Conservation (phyloP, 2,797 vertebrate species). For the Apogon hyalosoma region DNA sequence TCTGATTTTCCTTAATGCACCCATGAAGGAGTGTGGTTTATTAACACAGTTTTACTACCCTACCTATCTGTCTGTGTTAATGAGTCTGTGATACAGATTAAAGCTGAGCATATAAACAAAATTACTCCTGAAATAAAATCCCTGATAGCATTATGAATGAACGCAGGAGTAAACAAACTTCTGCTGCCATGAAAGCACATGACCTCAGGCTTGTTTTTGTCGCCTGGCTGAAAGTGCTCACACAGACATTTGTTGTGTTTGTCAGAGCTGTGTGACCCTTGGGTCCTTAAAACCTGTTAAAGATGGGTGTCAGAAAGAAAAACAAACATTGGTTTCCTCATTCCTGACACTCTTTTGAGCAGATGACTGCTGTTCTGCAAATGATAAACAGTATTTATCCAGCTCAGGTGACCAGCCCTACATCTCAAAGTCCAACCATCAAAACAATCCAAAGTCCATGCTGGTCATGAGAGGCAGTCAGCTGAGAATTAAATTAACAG, state of each 20-base stretch:
- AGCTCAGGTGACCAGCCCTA: conserved; percentile 41
- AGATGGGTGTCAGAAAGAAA: conserved; percentile 5
- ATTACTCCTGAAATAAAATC: not conserved
- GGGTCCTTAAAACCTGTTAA: conserved; percentile 4
- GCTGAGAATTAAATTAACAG: conserved; percentile 22
- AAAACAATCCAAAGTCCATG: conserved; percentile 74
- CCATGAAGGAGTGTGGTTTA: not conserved
- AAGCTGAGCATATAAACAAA: conserved; percentile 1
- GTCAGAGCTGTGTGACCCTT: conserved; percentile 4
- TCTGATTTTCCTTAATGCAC: conserved; percentile 11
- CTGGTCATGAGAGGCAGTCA: conserved; percentile 41
- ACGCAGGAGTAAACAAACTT: not conserved
- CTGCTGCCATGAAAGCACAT: not conserved
- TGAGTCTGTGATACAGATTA: conserved; percentile 4
- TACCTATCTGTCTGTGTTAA: not conserved
- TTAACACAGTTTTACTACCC: conserved; percentile 1
- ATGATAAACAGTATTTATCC: conserved; percentile 50
- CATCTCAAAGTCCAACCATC: conserved; percentile 73
- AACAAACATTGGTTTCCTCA: conserved; percentile 31
- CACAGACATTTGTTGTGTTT: conserved; percentile 19
- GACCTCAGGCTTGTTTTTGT: not conserved
- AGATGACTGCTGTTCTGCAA: not conserved
- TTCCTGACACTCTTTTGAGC: conserved; percentile 18
- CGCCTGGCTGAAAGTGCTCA: not conserved
- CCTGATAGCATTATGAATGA: conserved; percentile 15